phyloP scores from a whole-genome alignment of 2,888 invertebrate species.

The Nephrocerus scutellatus region DNA sequence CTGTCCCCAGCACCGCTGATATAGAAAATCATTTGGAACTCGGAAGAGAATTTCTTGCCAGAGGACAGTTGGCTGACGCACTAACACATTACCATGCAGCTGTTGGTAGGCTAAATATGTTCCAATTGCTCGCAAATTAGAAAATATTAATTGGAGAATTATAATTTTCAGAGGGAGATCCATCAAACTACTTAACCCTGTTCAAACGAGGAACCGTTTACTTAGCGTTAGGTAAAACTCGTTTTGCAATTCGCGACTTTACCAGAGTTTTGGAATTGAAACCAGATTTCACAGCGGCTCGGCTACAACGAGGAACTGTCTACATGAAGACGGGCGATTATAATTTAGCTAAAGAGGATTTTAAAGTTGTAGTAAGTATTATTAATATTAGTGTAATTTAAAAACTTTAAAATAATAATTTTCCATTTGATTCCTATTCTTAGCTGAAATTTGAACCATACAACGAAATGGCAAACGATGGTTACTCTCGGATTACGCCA shows the following conservation, averaged over 20 bases:
- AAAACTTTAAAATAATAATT: background rate
- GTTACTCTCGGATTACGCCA: slow-evolving; percentile 59
- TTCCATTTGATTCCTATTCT: slow-evolving; percentile 17
- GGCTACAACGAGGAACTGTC: slow-evolving; percentile 76
- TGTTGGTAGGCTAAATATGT: slow-evolving; percentile 62
- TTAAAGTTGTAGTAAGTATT: slow-evolving; percentile 73
- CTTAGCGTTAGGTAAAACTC: slow-evolving; percentile 90
- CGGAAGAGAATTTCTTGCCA: slow-evolving; percentile 84
- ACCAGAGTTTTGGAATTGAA: slow-evolving; percentile 87
- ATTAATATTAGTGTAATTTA: background rate
- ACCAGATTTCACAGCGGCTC: slow-evolving; percentile 87
- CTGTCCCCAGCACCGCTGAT: slow-evolving; percentile 58
- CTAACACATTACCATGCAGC: slow-evolving; percentile 96
- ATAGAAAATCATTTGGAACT: slow-evolving; percentile 89
- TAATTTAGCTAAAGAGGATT: slow-evolving; percentile 74
- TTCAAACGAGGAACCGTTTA: slow-evolving; percentile 95
- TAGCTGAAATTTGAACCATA: slow-evolving; percentile 65
- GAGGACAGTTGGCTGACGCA: slow-evolving; percentile 92
- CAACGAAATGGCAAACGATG: slow-evolving; percentile 68
- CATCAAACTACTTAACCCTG: slow-evolving; percentile 89
- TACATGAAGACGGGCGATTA: slow-evolving; percentile 85
- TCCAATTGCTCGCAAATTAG: background rate
- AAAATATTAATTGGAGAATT: background rate
- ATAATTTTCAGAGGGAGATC: slow-evolving; percentile 74
- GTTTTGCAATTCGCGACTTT: slow-evolving; percentile 90